Evolutionary conservation across 2,888 invertebrate species (phyloP).

Genomic region (Crossocerus cetratus): DNA sequence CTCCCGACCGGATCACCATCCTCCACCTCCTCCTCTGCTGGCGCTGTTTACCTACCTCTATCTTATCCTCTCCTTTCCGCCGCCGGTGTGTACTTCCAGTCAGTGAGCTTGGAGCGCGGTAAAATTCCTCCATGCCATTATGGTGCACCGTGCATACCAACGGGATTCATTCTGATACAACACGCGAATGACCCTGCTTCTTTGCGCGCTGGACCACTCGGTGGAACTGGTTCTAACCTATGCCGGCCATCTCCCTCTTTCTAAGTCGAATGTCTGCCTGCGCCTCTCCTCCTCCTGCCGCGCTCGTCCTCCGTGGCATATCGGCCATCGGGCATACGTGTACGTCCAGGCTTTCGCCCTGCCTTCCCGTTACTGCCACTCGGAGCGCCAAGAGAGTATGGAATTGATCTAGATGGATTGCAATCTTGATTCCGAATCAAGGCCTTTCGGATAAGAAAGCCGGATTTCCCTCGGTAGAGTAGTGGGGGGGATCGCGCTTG

Average conservation of each 20-base stretch:
- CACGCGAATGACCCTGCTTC: conserved; percentile 54
- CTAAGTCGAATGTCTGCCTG: conserved; percentile 39
- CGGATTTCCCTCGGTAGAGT: too few species aligned
- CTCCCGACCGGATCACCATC: conserved; percentile 1
- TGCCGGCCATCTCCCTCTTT: conserved; percentile 51
- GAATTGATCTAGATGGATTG: too few species aligned
- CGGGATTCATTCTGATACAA: conserved; percentile 68
- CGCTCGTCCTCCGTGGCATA: conserved; percentile 16
- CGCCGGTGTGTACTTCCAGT: conserved; percentile 52
- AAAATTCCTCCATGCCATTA: conserved; percentile 73
- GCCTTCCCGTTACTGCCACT: not conserved
- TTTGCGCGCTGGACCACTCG: conserved; percentile 39
- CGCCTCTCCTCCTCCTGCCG: not conserved
- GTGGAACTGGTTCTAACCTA: conserved; percentile 67
- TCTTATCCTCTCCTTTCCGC: conserved; percentile 40
- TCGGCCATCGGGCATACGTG: not conserved
- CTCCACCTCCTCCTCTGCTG: not conserved
- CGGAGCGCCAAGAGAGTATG: too few species aligned
- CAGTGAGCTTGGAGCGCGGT: conserved; percentile 65
- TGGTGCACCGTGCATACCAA: conserved; percentile 70
- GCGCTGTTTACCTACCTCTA: conserved; percentile 31
- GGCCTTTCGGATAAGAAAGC: too few species aligned
- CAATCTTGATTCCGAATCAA: too few species aligned
- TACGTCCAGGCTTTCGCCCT: not conserved
- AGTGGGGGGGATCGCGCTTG: too few species aligned